Conservation (phyloP, 2,113 vertebrate species). For the Raphicerus campestris region DNA sequence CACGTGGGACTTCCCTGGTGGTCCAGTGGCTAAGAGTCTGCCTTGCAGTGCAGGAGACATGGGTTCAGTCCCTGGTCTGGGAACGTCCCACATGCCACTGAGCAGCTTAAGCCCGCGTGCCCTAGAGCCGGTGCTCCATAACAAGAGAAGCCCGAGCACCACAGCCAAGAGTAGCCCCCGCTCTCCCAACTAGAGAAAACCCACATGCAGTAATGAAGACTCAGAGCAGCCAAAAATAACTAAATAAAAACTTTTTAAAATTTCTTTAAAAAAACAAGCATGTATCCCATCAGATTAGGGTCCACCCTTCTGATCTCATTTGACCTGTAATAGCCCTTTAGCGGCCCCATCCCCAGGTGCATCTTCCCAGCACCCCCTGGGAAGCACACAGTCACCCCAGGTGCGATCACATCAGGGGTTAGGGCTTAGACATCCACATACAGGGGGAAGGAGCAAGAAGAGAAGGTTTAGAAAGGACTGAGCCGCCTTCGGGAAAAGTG, state of each 20-base stretch:
- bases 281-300: accelerated
- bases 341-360: not conserved
- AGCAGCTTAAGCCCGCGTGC: not conserved
- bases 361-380: not conserved
- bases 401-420: not conserved
- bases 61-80: not conserved
- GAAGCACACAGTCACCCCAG: not conserved
- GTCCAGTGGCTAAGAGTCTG: not conserved
- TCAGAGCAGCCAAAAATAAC: not conserved
- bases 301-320: not conserved
- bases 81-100: not conserved
- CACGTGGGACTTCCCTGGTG: not conserved
- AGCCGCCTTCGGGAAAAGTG: not conserved
- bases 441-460: not conserved
- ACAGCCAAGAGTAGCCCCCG: not conserved
- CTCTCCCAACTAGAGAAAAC: not conserved
- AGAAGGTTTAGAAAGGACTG: not conserved
- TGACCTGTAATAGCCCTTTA: not conserved
- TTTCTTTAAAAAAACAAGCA: not conserved
- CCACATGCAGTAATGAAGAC: not conserved
- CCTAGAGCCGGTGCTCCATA: not conserved
- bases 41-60: accelerated
- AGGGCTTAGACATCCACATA: not conserved
- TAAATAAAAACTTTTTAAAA: not conserved
- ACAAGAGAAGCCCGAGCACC: not conserved